Conservation (phyloP, 2,888 invertebrate genomes). For the Actias luna region DNA sequence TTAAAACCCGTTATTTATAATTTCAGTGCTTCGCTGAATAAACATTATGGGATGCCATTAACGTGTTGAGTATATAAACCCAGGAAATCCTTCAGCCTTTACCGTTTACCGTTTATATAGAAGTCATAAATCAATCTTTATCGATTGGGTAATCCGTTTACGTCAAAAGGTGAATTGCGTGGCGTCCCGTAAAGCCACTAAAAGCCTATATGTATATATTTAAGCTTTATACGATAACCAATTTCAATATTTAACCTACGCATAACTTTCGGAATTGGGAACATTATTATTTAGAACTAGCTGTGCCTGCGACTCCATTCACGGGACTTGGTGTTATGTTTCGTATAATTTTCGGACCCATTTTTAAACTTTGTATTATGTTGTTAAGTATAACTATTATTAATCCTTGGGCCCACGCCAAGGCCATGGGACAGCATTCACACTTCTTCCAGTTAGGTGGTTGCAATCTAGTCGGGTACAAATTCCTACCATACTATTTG, state of each 20-base stretch:
- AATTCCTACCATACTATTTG: no score
- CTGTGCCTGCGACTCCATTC: background rate
- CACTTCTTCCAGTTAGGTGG: no score
- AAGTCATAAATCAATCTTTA: conserved; percentile 9
- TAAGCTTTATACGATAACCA: background rate
- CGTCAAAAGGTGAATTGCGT: conserved; percentile 5
- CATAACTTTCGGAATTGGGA: background rate
- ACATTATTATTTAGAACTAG: background rate
- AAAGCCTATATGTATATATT: background rate
- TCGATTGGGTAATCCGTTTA: conserved; percentile 7
- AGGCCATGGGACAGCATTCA: no score
- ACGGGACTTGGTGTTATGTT: background rate
- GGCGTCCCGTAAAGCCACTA: conserved; percentile 2
- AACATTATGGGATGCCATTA: background rate
- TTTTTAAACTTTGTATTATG: no score
- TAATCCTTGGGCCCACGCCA: no score
- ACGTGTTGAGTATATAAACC: background rate
- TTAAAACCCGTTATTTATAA: background rate
- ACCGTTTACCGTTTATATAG: background rate
- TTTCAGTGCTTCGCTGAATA: background rate
- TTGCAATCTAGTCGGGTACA: no score
- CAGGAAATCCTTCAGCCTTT: background rate
- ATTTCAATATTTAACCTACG: background rate
- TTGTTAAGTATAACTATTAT: no score
- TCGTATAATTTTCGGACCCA: no score